A percentile compares a stretch with the other conserved stretches of the same genome.
These are phyloP conservation scores for Parnassius mnemosyne DNA, from an alignment of 2,888 invertebrate genomes.

Conservation along the genomic window DNA sequence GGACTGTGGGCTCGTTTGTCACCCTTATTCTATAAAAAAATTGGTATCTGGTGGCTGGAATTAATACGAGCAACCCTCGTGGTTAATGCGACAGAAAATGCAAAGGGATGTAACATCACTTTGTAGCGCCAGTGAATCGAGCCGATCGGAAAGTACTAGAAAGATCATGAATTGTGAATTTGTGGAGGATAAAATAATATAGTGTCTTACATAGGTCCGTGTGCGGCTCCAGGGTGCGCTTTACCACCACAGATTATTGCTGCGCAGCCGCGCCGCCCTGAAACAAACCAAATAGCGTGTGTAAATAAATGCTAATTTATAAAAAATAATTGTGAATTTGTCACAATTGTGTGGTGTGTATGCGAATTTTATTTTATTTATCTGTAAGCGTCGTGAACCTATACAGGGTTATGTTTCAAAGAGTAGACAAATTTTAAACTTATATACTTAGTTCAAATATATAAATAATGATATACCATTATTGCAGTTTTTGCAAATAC, in stretches of 20 bases:
- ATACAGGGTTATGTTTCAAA: too few relatives aligned
- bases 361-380: background rate
- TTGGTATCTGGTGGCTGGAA: too few relatives aligned
- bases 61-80: background rate
- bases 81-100: too few relatives aligned
- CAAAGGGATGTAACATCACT: too few relatives aligned
- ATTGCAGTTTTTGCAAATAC: too few relatives aligned
- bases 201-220: slow-evolving; percentile 57
- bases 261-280: slow-evolving; percentile 70
- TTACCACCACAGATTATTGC: slow-evolving; percentile 50
- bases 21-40: too few relatives aligned
- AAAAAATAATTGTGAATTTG: background rate
- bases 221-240: slow-evolving; percentile 72
- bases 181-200: background rate
- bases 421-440: too few relatives aligned
- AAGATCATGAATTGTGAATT: background rate
- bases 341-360: too few relatives aligned
- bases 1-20: too few relatives aligned
- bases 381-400: background rate
- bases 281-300: slow-evolving; percentile 42
- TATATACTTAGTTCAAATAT: too few relatives aligned
- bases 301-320: background rate
- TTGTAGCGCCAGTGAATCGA: too few relatives aligned
- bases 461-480: too few relatives aligned
- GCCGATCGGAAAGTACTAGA: background rate